Conservation (phyloP, 2,888 invertebrate genomes). For the Carterocephalus palaemon region DNA sequence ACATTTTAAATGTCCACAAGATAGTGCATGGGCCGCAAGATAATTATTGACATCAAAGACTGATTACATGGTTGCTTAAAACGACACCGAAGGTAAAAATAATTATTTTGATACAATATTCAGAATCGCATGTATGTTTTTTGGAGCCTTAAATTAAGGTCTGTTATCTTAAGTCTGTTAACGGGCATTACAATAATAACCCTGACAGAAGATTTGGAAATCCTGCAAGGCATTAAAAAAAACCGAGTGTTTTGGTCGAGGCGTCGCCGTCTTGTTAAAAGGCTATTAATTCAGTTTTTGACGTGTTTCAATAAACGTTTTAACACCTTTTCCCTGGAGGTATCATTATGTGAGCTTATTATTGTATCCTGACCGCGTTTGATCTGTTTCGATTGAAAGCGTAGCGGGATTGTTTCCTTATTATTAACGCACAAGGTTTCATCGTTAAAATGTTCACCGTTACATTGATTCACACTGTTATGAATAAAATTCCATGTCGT, state of each 20-base stretch:
- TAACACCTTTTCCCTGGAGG: constrained; percentile 75
- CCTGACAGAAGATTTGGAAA: constrained; percentile 2
- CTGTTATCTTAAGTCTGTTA: constrained; percentile 3
- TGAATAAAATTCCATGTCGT: not conserved
- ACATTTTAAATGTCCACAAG: not conserved
- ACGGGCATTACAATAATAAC: constrained; percentile 1
- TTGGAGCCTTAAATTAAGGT: not conserved
- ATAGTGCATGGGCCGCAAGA: not conserved
- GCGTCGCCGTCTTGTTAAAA: constrained; percentile 69
- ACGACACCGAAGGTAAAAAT: not conserved
- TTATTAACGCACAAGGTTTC: constrained; percentile 32
- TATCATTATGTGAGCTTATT: constrained; percentile 68
- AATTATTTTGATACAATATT: not conserved
- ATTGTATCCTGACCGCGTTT: constrained; percentile 49
- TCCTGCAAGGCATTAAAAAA: constrained; percentile 20
- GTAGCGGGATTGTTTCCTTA: constrained; percentile 44
- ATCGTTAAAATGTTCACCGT: constrained; percentile 30
- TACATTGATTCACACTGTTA: constrained; percentile 8
- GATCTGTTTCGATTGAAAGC: constrained; percentile 43
- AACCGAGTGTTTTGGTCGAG: constrained; percentile 28
- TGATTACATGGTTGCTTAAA: too few relatives aligned
- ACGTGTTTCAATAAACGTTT: constrained; percentile 76
- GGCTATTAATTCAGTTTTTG: constrained; percentile 73
- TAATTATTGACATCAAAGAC: not conserved
- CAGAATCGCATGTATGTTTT: not conserved